These are phyloP conservation scores for Idris sp. DNA, from an alignment of 1,140 invertebrate genomes.

Conservation along the genomic window DNA sequence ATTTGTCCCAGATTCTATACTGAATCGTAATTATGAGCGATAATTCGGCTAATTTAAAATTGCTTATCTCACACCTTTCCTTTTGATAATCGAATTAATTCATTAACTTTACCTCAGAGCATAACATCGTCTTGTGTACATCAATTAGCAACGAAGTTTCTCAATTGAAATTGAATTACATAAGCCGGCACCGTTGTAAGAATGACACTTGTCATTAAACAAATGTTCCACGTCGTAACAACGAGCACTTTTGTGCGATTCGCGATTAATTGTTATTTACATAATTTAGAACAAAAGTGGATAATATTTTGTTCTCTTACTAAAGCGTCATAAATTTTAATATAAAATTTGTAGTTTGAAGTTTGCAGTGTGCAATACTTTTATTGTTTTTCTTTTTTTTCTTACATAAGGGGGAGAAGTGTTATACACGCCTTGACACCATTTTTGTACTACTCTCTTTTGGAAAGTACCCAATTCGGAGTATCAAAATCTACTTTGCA, in stretches of 20 bases:
- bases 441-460: slow-evolving; percentile 36
- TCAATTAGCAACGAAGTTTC: slow-evolving; percentile 54
- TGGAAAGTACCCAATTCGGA: slow-evolving; percentile 46
- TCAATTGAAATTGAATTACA: slow-evolving; percentile 60
- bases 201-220: slow-evolving; percentile 58
- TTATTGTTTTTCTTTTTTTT: background rate
- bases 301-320: slow-evolving; percentile 26
- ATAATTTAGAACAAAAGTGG: slow-evolving; percentile 46
- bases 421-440: slow-evolving; percentile 50
- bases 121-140: slow-evolving; percentile 53
- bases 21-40: slow-evolving; percentile 19
- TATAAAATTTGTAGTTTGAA: too few species aligned
- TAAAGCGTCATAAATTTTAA: too few species aligned
- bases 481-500: slow-evolving; percentile 48
- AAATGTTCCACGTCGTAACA: slow-evolving; percentile 39
- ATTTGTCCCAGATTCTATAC: too few species aligned
- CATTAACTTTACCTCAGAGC: slow-evolving; percentile 46
- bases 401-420: slow-evolving; percentile 3
- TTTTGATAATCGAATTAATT: slow-evolving; percentile 57
- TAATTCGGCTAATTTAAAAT: slow-evolving; percentile 20
- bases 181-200: slow-evolving; percentile 38
- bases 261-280: slow-evolving; percentile 43
- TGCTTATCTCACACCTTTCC: slow-evolving; percentile 47
- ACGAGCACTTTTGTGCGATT: slow-evolving; percentile 30
- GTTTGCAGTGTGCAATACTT: too few species aligned